A percentile compares a stretch with the other conserved stretches of the same genome.
Conservation (phyloP, 2,888 invertebrate species). For the Drosophila kuntzei region DNA sequence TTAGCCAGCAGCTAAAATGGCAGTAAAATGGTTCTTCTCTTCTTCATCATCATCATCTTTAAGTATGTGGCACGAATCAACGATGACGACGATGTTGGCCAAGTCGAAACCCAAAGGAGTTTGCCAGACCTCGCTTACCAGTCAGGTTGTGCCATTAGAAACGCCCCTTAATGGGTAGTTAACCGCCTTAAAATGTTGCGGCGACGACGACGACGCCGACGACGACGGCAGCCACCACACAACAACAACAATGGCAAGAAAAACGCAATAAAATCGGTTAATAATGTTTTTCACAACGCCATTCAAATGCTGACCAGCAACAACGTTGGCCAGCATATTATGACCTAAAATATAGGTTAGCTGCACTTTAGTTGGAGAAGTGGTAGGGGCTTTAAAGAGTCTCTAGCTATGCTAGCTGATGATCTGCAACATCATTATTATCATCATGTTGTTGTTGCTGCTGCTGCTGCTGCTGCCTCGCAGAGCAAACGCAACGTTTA, state of each 20-base stretch:
- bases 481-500: conserved; percentile 66
- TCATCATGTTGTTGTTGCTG: conserved; percentile 28
- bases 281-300: conserved; percentile 82
- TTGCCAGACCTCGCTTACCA: conserved; percentile 29
- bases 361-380: conserved; percentile 48
- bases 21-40: conserved; percentile 65
- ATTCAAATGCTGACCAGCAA: conserved; percentile 64
- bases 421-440: conserved; percentile 59
- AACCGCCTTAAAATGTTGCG: conserved; percentile 77
- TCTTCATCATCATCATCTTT: conserved; percentile 56
- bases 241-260: conserved; percentile 28
- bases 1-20: conserved; percentile 74
- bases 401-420: conserved; percentile 42
- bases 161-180: conserved; percentile 82
- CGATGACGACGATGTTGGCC: conserved; percentile 42
- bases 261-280: conserved; percentile 80
- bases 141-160: conserved; percentile 74
- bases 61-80: conserved; percentile 71
- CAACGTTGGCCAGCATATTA: conserved; percentile 52
- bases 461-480: conserved; percentile 39
- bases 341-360: conserved; percentile 81
- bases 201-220: conserved; percentile 43
- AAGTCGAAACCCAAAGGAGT: conserved; percentile 52
- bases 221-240: conserved; percentile 11
- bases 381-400: not conserved